Base-by-base conservation (phyloP, 2,113 vertebrate species). In the Phaetusa simplex region DNA sequence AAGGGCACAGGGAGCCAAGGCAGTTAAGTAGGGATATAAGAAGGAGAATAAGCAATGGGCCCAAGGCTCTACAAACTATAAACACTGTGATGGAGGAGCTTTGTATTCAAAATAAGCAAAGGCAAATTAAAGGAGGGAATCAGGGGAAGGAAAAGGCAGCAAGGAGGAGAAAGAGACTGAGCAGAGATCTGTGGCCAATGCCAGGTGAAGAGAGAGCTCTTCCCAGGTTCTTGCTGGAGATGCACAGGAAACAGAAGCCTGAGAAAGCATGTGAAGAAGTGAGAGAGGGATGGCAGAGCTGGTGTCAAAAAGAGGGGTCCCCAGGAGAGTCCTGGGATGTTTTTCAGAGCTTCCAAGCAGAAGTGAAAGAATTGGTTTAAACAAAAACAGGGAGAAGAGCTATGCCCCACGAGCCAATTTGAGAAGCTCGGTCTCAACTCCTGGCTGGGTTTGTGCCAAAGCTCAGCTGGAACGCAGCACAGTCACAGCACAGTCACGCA, bases 91-190 rank as follows among this genome's bases (percentile, higher is more conserved):
- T 80, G 87, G 83, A 82, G 70, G 59, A 93, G 92, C 79, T 95
- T 61, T 95, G 86, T 71, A 94, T 49, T 93, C 88, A 90, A 96
- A 97, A 96, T 67, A 96, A 97, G 93, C 93, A 96, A 87, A 96
- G 84, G 86, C 86, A 93, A 91, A 96, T 95, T 91, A 92, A 96
- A 95, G 55, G 49, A 90, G 62, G 55, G 78, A 49, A 58, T 14
- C 11, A 58, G 45, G 47, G 67, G 71, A 74, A 85, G 64, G 81
- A 65, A 86, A 32, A 85, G 49, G 2, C 23, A 79, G 22, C 30
- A 29, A 24, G 9, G 76, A 90, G 62, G n/a, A 85, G 78, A 49
- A 65, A 47, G 52, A 71, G 67, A n/a, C 23, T 34, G 66, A 90
- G 67, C 58, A 82, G 77, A 91, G 88, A 80, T 53, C 65, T 29